Conservation (phyloP, 2,888 invertebrate genomes). For the Gibbula magus region DNA sequence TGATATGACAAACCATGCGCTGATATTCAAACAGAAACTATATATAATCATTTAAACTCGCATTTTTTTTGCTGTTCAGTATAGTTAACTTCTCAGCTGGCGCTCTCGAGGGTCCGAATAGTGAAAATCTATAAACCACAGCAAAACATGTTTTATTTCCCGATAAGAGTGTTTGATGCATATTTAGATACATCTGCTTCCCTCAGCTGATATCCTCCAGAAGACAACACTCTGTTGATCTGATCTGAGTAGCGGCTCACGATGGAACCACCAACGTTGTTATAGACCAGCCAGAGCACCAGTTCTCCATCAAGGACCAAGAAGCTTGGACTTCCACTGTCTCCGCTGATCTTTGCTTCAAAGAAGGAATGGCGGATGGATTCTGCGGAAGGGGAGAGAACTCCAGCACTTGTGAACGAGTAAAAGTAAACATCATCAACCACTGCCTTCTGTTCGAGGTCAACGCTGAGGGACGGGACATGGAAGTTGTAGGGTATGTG, state of each 20-base stretch:
- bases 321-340: slow-evolving; percentile 51
- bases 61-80: too few species aligned
- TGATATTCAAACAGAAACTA: too few species aligned
- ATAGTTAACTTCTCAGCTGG: too few species aligned
- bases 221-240: slow-evolving; percentile 49
- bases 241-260: slow-evolving; percentile 51
- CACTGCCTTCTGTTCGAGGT: slow-evolving; percentile 60
- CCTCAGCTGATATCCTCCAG: slow-evolving; percentile 51
- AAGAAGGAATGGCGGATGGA: slow-evolving; percentile 45
- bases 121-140: too few species aligned
- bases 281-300: slow-evolving; percentile 45
- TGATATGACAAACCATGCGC: too few species aligned
- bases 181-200: slow-evolving; percentile 46
- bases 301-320: slow-evolving; percentile 52
- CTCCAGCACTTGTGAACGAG: slow-evolving; percentile 39
- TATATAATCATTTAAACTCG: too few species aligned
- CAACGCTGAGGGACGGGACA: slow-evolving; percentile 53
- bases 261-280: slow-evolving; percentile 49
- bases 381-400: slow-evolving; percentile 19
- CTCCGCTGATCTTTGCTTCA: slow-evolving; percentile 57
- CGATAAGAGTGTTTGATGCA: slow-evolving; percentile 1
- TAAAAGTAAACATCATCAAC: slow-evolving; percentile 50
- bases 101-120: too few species aligned
- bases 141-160: neutral
- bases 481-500: slow-evolving; percentile 26